Base-by-base conservation (phyloP, 2,113 vertebrate species). In the Cervus canadensis region DNA sequence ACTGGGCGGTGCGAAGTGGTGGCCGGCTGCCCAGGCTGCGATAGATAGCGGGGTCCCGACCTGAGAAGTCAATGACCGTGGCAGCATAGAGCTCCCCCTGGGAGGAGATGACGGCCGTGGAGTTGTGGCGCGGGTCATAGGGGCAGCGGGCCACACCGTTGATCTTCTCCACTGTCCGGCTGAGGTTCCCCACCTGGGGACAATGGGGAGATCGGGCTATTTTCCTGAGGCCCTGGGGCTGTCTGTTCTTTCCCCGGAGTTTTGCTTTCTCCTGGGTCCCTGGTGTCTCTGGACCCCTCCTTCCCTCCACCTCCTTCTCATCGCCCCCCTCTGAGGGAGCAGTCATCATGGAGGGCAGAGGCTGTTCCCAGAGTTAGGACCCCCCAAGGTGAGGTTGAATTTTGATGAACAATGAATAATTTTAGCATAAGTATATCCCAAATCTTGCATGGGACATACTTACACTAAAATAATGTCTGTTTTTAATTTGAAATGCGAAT, bases 51-150 rank as follows among this genome's bases (percentile, higher is more conserved):
- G 99, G 99, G 98, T 99, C 99, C 13, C 99, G 99, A 50, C 99
- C 99, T 0, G 99, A 99, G 99, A 99, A 99, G 99, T 99, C 99
- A 30, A 99, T 99, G 98, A 99, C 99, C 0, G 99, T 99, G 91
- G 99, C 99, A 0, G 99, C 99, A 1, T 99, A 99, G 87, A 99
- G 99, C 97, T 99, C 99, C 36, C 99, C 99, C 78, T 98, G 99
- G 97, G 99, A 99, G 43, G 99, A 99, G 98, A 99, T 99, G 98
- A 99, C 99, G 1, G 99, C 99, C 2, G 99, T 99, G 81, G 99
- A 99, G 98, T 99, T 99, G 98, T 99, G 99, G 4, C 99, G 99
- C 0, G 99, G 99, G 98, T 99, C 99, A 0, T 99, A 99, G 0
- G 99, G 99, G 97, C 99, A 99, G 94, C 99, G 99, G 4, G 99